Conservation (phyloP, 2,888 invertebrate species). For the Chymomyza caudatula region DNA sequence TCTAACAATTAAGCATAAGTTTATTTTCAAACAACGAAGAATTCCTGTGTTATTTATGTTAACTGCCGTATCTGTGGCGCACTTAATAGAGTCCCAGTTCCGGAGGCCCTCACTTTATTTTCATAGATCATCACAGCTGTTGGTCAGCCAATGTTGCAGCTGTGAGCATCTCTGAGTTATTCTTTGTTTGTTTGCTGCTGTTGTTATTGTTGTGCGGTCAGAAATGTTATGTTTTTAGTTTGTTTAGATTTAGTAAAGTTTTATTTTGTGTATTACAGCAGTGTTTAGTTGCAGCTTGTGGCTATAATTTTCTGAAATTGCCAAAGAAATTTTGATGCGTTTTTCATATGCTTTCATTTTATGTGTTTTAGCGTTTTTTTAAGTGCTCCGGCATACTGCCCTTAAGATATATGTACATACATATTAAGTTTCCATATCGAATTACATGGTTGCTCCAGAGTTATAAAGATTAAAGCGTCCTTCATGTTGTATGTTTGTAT, state of each 20-base stretch:
- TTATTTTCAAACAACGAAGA: slow-evolving; percentile 40
- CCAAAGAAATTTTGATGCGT: slow-evolving; percentile 43
- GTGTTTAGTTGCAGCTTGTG: background rate
- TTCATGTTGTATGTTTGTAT: background rate
- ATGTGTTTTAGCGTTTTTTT: slow-evolving; percentile 42
- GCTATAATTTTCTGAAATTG: too few species aligned
- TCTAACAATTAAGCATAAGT: slow-evolving; percentile 53
- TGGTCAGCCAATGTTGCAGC: too few species aligned
- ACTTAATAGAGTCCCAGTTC: background rate
- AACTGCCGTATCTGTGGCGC: slow-evolving; percentile 29
- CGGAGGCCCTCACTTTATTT: too few species aligned
- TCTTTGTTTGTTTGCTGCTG: too few species aligned
- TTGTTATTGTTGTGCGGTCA: too few species aligned
- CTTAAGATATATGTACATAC: too few species aligned
- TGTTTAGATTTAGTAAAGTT: too few species aligned
- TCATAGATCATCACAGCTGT: too few species aligned
- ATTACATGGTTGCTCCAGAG: slow-evolving; percentile 24
- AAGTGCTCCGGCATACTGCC: slow-evolving; percentile 39
- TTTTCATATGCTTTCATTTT: slow-evolving; percentile 34
- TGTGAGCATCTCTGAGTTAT: too few species aligned
- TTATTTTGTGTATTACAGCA: background rate
- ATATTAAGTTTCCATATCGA: slow-evolving; percentile 61
- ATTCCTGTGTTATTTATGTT: slow-evolving; percentile 46
- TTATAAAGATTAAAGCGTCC: background rate
- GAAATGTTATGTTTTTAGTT: too few species aligned